Conservation (phyloP, 2,797 vertebrate species). For the Alca torda region DNA sequence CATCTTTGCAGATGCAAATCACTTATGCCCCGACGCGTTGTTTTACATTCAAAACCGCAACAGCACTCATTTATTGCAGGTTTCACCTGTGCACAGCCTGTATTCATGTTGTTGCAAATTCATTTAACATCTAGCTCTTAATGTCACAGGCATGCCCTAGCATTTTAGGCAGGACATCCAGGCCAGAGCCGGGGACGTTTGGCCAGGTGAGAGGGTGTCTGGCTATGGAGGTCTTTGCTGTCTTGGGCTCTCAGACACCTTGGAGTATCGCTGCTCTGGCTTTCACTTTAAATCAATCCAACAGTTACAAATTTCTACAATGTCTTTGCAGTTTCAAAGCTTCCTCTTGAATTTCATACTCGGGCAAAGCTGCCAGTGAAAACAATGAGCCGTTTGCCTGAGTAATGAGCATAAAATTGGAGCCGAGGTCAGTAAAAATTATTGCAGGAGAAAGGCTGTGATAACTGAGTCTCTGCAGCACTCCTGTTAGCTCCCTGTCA, state of each 20-base stretch:
- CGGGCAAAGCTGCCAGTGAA: background rate
- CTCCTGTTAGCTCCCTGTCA: background rate
- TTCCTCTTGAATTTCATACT: conserved; percentile 31
- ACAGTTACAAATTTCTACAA: background rate
- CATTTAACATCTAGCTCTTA: background rate
- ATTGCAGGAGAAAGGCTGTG: background rate
- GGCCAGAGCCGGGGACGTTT: background rate
- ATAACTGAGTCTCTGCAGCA: background rate
- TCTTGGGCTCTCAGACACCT: background rate
- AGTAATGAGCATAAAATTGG: conserved; percentile 52
- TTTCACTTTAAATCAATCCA: background rate
- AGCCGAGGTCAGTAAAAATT: conserved; percentile 40
- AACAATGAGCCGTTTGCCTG: conserved; percentile 27
- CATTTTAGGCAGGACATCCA: background rate
- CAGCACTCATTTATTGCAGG: background rate
- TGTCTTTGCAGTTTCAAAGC: background rate
- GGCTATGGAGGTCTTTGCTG: background rate
- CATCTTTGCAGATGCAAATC: conserved; percentile 26
- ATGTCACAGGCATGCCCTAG: background rate
- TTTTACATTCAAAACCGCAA: conserved; percentile 12
- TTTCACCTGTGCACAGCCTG: conserved; percentile 4
- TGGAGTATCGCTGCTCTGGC: background rate
- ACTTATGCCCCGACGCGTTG: background rate
- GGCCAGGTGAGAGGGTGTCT: background rate
- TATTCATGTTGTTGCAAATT: background rate